Base-by-base conservation (phyloP, 2,888 invertebrate genomes). In the Leptopilina myrica region DNA sequence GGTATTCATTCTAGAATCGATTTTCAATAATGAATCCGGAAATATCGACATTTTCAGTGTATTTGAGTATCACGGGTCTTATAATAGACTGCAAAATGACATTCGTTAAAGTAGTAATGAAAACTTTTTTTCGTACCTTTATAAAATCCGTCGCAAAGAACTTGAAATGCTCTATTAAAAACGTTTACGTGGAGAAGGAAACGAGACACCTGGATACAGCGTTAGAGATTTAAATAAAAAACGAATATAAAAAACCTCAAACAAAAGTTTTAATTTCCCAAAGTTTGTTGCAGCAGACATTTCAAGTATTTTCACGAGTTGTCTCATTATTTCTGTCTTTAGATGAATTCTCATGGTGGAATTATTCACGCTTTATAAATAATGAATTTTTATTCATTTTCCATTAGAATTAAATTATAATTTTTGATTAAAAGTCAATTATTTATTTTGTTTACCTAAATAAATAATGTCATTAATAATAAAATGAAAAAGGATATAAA, bases 31-130 rank as follows among this genome's bases (percentile, higher is more conserved):
- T 15, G 5, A n/a, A 15, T n/a, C 8, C 33, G 69, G 26, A 46
- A 69, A 69, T 69, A 69, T 69, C 20, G 69, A 73, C 56, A 26
- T 56, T 49, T 33, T 14, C 14, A 43, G 46, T 4, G 43, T 46
- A 14, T 59, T 56, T n/a, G 33, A 33, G 53, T 14, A 11, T 67
- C 20, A 20, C 67, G 56, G 5, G 33, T 49, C 53, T 73, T 33
- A 73, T 73, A 73, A 73, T 73, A 33, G 56, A 73, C n/a, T 53
- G 33, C 73, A 56, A 56, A 73, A 56, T n/a, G 73, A 73, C 56
- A 15, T 40, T 73, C 56, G 56, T 56, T 73, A 33, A 73, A 56
- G 73, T 6, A 33, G 56, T 56, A 59, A 73, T 56, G 40, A 56
- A 56, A 73, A 73, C 73, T 73, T 73, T 73, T 73, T 40, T 69